Evolutionary conservation across 1,140 invertebrate genomes (phyloP).

Genomic region (Pseudomyrmex sp.): DNA sequence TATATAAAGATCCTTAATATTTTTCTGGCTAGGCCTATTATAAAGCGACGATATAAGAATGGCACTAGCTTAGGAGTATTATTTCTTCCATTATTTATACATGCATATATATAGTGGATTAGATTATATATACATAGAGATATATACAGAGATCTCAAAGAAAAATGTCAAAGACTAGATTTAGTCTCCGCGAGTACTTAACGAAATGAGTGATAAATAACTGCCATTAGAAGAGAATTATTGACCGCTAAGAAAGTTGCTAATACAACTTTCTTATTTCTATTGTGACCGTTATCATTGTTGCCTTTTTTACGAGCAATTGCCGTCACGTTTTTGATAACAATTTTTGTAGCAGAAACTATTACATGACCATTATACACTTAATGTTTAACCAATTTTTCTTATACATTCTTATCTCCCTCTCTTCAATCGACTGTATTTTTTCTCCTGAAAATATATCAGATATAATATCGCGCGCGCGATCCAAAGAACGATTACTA

Average conservation of each 20-base stretch:
- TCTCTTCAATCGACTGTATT: too few relatives aligned
- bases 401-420: slow-evolving; percentile 26
- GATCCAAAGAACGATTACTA: slow-evolving; percentile 23
- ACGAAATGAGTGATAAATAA: slow-evolving; percentile 66
- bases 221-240: slow-evolving; percentile 76
- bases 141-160: slow-evolving; percentile 58
- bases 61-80: slow-evolving; percentile 76
- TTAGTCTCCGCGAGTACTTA: slow-evolving; percentile 50
- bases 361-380: slow-evolving; percentile 10
- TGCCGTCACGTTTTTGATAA: slow-evolving; percentile 70
- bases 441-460: slow-evolving; percentile 35
- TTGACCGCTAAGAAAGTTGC: slow-evolving; percentile 47
- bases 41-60: slow-evolving; percentile 51
- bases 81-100: slow-evolving; percentile 83
- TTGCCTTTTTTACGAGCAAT: slow-evolving; percentile 77
- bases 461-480: slow-evolving; percentile 59
- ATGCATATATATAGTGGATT: slow-evolving; percentile 50
- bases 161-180: slow-evolving; percentile 58
- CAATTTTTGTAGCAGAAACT: slow-evolving; percentile 54
- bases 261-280: slow-evolving; percentile 57
- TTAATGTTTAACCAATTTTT: slow-evolving; percentile 26
- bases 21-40: slow-evolving; percentile 67
- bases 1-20: slow-evolving; percentile 31
- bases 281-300: slow-evolving; percentile 65
- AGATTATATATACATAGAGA: slow-evolving; percentile 56